Conservation (phyloP, 2,888 invertebrate genomes). For the Aleiodes alternator region DNA sequence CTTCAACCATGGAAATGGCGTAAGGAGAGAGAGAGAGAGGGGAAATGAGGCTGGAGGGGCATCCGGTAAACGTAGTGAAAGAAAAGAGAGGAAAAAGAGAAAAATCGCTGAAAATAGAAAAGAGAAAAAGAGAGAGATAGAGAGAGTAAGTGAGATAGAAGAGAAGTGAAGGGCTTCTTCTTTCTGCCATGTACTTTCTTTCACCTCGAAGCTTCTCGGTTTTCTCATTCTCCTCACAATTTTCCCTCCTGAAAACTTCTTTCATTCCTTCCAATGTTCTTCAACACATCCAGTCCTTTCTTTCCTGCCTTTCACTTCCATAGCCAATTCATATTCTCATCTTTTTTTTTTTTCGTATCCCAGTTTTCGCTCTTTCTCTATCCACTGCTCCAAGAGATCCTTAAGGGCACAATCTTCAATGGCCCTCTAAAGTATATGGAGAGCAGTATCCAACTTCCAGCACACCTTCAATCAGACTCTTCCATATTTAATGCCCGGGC, state of each 20-base stretch:
- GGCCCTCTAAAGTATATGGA: conserved; percentile 6
- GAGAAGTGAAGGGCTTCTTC: conserved; percentile 12
- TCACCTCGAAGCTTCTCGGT: conserved; percentile 19
- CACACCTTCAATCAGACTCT: conserved; percentile 65
- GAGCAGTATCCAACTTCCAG: not conserved
- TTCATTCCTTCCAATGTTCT: conserved; percentile 21
- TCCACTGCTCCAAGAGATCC: not conserved
- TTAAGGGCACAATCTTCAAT: conserved; percentile 3
- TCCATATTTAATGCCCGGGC: conserved; percentile 67
- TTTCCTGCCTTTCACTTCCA: conserved; percentile 43
- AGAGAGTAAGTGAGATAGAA: conserved; percentile 18
- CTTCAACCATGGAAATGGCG: conserved; percentile 43
- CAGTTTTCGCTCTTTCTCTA: conserved; percentile 7
- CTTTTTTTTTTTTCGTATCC: conserved; percentile 33
- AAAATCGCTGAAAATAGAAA: not conserved
- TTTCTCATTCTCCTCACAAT: conserved; percentile 24
- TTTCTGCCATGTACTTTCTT: conserved; percentile 15
- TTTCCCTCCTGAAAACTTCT: conserved; percentile 34
- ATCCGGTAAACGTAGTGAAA: conserved; percentile 23
- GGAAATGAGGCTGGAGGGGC: conserved; percentile 24
- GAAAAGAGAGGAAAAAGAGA: conserved; percentile 20
- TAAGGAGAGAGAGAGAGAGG: conserved; percentile 42
- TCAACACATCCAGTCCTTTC: conserved; percentile 21
- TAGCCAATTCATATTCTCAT: conserved; percentile 47
- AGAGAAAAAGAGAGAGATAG: conserved; percentile 15